Percentiles rank a stretch among this genome's conserved stretches.
These are phyloP conservation scores for Dipus sagitta DNA, from an alignment of 2,797 vertebrate genomes.

Conservation along the genomic window DNA sequence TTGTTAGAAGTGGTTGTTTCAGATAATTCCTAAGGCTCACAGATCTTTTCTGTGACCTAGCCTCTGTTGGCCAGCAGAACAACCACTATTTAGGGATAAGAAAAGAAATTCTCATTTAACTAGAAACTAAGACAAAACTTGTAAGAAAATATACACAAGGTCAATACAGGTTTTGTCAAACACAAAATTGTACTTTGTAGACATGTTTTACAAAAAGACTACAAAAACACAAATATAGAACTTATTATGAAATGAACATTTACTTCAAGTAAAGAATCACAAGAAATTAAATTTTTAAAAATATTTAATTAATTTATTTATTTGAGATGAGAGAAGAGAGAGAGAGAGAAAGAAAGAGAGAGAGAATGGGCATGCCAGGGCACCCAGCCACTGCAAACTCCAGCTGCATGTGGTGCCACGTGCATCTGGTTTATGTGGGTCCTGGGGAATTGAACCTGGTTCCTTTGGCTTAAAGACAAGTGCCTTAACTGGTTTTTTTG, in stretches of 20 bases:
- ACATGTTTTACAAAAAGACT: background rate
- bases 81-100: background rate
- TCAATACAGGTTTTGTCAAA: background rate
- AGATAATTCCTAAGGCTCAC: background rate
- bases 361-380: no score
- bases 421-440: no score
- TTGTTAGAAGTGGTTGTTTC: background rate
- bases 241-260: background rate
- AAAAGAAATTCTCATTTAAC: slow-evolving; percentile 35
- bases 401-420: no score
- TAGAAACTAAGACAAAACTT: slow-evolving; percentile 3
- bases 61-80: background rate
- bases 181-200: background rate
- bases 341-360: no score
- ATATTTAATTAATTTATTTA: no score
- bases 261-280: slow-evolving; percentile 1
- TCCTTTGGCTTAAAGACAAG: no score
- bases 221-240: slow-evolving; percentile 17
- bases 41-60: background rate
- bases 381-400: no score
- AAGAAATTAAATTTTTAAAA: background rate
- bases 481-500: no score
- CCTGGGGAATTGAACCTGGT: no score
- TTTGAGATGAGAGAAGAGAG: no score
- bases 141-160: slow-evolving; percentile 33